phyloP scores from a whole-genome alignment of 2,797 vertebrate genomes.

The Diplodus puntazzo region DNA sequence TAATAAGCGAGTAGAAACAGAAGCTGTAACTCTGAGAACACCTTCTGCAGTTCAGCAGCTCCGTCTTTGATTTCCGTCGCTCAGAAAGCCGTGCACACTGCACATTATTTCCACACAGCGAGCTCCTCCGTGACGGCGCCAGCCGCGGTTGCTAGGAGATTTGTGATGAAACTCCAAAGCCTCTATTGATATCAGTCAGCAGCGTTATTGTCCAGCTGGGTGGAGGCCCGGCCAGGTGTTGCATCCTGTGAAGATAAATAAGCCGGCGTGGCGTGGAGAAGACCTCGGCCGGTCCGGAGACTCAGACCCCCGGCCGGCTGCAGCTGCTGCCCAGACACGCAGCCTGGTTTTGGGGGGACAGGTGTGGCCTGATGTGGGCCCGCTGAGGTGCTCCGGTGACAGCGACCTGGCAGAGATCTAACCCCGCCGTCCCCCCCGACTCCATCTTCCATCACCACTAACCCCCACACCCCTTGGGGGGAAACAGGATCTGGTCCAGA shows the following conservation, averaged over 20 bases:
- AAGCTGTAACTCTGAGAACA: conserved; percentile 4
- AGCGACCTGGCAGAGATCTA: conserved; percentile 69
- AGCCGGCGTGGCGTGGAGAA: conserved; percentile 47
- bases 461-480: conserved; percentile 42
- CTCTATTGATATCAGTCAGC: conserved; percentile 61
- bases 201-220: conserved; percentile 63
- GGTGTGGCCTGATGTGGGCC: conserved; percentile 66
- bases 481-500: conserved; percentile 79
- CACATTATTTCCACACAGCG: conserved; percentile 54
- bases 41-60: background rate
- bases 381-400: conserved; percentile 42
- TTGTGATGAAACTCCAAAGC: conserved; percentile 57
- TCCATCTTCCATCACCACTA: conserved; percentile 45
- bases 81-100: conserved; percentile 32
- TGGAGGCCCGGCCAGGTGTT: conserved; percentile 63
- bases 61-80: conserved; percentile 22
- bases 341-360: conserved; percentile 43
- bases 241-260: conserved; percentile 63
- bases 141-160: conserved; percentile 59
- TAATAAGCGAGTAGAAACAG: background rate
- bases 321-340: conserved; percentile 62
- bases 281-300: conserved; percentile 41
- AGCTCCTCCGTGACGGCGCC: conserved; percentile 41
- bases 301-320: conserved; percentile 45
- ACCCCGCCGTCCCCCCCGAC: conserved; percentile 32